Base-by-base conservation (phyloP, 2,888 invertebrate species). In the Cheilosia scutellata region DNA sequence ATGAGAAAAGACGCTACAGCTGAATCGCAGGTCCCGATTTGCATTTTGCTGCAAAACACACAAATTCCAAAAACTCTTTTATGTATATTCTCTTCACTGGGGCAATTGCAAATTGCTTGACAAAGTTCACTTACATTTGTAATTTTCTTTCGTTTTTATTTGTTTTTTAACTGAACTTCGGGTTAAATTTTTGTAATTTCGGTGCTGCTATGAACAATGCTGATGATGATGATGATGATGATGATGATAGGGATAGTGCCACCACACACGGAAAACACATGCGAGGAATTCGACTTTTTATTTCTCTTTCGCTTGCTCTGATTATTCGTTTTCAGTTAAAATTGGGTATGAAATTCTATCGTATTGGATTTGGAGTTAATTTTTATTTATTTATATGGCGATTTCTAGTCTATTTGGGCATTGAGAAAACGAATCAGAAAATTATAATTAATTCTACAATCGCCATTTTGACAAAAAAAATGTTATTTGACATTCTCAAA, bases 401-500 rank as follows among this genome's bases (percentile, higher is more conserved):
- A 86, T 86, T 62, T 60, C 31, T 47, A 68, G 31, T 76, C 68
- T 86, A 86, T 71, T 80, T 68, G 76, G 71, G 66, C 72, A 77
- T 86, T 70, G 44, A 77, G 51, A 78, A 74, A 78, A 80, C 60
- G 78, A 76, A 71, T 74, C 11, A 87, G 86, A 63, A 82, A 80
- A 82, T 60, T 82, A 82, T 78, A 72, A 71, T 83, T 88, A 78
- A 88, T 87, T 88, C 87, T 84, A 79, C 82, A 74, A 84, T 88
- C 88, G 88, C 88, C 88, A 88, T 88, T 88, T 88, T 88, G 87
- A 88, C 88, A 88, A 87, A 88, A 88, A 88, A 87, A 87, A 87
- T 66, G 74, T 87, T 82, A 75, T 87, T 87, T 83, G 87, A 87
- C 82, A 87, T 82, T 82, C 72, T 77, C 40, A 68, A 87, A 77